A percentile compares a stretch with the other conserved stretches of the same genome.
These are phyloP conservation scores for Pantherophis alleghaniensis DNA, from an alignment of 2,797 vertebrate species.

Conservation along the genomic window DNA sequence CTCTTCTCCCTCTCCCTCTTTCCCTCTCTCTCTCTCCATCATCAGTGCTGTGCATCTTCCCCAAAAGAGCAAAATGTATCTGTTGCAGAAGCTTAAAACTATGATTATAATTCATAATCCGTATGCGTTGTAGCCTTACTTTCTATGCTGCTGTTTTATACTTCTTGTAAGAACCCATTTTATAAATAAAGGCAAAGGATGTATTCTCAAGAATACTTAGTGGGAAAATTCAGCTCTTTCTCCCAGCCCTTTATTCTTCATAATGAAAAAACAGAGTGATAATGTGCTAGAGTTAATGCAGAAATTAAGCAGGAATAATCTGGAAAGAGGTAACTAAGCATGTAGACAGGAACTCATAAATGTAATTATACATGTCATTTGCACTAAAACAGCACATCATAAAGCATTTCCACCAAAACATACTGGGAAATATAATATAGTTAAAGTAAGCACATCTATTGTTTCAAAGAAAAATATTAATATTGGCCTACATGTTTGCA, in stretches of 20 bases:
- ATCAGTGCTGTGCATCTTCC: background rate
- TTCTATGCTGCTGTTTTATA: conserved; percentile 39
- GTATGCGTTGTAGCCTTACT: conserved; percentile 34
- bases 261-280: background rate
- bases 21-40: no score
- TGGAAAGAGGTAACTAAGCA: background rate
- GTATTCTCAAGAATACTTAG: conserved; percentile 26
- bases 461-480: no score
- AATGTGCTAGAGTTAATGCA: conserved; percentile 15
- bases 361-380: background rate
- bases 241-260: background rate
- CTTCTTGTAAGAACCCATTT: conserved; percentile 52
- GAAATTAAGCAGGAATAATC: background rate
- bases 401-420: background rate
- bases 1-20: no score
- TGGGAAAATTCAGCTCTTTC: background rate
- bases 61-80: fast-evolving
- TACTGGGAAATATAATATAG: background rate
- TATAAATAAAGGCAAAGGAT: conserved; percentile 52
- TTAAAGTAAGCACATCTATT: background rate
- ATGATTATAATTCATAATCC: conserved; percentile 35
- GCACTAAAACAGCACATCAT: background rate
- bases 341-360: background rate
- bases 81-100: conserved; percentile 31
- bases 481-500: background rate